Conservation (phyloP, 2,113 vertebrate species). For the Maccullochella peelii region DNA sequence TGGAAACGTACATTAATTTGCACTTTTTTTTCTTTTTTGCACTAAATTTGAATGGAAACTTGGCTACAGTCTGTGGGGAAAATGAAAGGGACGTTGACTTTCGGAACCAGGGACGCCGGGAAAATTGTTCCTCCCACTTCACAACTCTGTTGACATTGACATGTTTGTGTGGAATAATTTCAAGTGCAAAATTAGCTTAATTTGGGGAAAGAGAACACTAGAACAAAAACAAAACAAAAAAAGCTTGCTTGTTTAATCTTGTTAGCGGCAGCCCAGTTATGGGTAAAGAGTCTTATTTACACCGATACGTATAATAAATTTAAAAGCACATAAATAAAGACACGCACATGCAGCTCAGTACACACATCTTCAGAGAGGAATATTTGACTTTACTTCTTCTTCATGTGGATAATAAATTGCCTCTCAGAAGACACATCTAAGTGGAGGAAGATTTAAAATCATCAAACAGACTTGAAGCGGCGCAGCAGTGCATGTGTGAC, state of each 20-base stretch:
- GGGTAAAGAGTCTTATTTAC: background rate
- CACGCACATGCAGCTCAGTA: background rate
- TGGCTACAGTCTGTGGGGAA: too few relatives aligned
- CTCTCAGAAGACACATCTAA: slow-evolving; percentile 31
- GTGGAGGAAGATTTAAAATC: slow-evolving; percentile 39
- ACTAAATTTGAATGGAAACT: too few relatives aligned
- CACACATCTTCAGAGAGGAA: background rate
- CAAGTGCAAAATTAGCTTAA: background rate
- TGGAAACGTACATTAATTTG: too few relatives aligned
- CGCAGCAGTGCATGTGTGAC: background rate
- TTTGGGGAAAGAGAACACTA: background rate
- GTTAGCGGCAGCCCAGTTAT: too few relatives aligned
- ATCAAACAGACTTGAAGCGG: slow-evolving; percentile 13
- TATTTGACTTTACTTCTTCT: slow-evolving; percentile 32
- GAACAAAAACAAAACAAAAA: background rate
- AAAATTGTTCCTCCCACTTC: too few relatives aligned
- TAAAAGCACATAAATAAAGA: background rate
- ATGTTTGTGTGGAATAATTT: background rate
- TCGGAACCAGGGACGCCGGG: too few relatives aligned
- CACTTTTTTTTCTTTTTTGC: too few relatives aligned
- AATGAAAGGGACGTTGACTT: too few relatives aligned
- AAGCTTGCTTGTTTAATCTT: too few relatives aligned
- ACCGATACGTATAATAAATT: background rate
- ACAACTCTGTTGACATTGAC: background rate
- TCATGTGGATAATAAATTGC: slow-evolving; percentile 30